A percentile compares a stretch with the other conserved stretches of the same genome.
Conservation (phyloP, 2,797 vertebrate species). For the Diceros bicornis region DNA sequence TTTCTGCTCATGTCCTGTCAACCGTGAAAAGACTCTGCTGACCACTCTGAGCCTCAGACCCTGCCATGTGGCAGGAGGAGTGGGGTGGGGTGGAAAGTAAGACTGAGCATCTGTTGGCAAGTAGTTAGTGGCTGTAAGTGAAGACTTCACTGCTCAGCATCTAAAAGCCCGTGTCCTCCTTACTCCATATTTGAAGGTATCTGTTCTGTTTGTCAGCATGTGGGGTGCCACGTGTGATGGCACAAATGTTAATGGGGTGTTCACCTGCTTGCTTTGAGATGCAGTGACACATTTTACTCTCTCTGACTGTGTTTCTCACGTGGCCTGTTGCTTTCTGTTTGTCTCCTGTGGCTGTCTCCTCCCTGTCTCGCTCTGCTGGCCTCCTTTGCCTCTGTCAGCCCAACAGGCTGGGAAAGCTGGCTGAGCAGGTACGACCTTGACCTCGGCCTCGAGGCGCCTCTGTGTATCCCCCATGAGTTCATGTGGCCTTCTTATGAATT, state of each 20-base stretch:
- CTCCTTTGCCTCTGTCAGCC: slow-evolving; percentile 95
- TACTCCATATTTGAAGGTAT: fast-evolving
- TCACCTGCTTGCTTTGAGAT: slow-evolving; percentile 70
- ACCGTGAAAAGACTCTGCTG: fast-evolving
- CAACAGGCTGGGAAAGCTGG: slow-evolving; percentile 99
- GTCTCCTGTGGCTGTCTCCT: slow-evolving; percentile 88
- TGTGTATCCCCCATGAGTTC: slow-evolving; percentile 51
- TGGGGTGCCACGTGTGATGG: not conserved
- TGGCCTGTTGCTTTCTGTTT: slow-evolving; percentile 90
- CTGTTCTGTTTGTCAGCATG: fast-evolving
- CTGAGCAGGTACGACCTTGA: slow-evolving; percentile 96
- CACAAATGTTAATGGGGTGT: not conserved
- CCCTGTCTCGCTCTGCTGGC: slow-evolving; percentile 91
- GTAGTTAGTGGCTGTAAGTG: not conserved
- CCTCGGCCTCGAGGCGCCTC: slow-evolving; percentile 7
- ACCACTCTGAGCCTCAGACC: not conserved
- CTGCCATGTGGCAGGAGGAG: not conserved
- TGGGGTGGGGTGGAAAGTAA: not conserved
- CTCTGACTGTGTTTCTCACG: slow-evolving; percentile 85
- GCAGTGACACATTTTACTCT: slow-evolving; percentile 81
- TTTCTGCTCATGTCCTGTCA: not conserved
- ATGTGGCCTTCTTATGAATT: slow-evolving; percentile 1
- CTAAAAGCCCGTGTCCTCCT: not conserved
- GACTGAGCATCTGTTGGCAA: fast-evolving
- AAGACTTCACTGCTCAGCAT: fast-evolving